Evolutionary conservation across 2,113 vertebrate genomes (phyloP).

Genomic region (Hirundichthys speculiger): DNA sequence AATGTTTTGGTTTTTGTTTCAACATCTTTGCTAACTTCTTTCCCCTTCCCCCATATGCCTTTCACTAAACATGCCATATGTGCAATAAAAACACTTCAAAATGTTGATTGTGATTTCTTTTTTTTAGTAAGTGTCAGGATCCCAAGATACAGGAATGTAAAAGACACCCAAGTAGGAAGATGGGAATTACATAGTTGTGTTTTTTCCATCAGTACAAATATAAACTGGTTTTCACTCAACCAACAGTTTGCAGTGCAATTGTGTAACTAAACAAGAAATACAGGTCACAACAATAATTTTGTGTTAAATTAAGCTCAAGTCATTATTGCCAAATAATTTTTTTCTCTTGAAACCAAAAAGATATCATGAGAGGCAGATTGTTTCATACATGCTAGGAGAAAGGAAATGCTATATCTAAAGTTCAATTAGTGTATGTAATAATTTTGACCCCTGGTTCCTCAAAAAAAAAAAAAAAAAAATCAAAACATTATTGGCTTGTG

Average conservation of each 20-base stretch:
- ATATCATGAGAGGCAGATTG: neutral
- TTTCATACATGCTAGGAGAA: neutral
- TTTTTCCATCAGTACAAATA: neutral
- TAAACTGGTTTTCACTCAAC: too few relatives aligned
- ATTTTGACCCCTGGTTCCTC: too few relatives aligned
- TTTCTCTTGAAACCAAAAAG: too few relatives aligned
- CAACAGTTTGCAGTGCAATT: constrained; percentile 27
- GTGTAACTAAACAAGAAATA: neutral
- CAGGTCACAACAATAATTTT: too few relatives aligned
- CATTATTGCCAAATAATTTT: too few relatives aligned
- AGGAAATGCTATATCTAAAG: too few relatives aligned
- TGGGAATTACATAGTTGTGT: constrained; percentile 18
- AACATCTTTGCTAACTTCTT: constrained; percentile 19
- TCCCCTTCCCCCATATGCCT: constrained; percentile 22
- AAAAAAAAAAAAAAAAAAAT: too few relatives aligned
- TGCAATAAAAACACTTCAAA: constrained; percentile 78
- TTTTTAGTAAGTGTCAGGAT: constrained; percentile 2
- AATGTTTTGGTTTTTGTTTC: constrained; percentile 23
- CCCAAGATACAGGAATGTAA: constrained; percentile 26
- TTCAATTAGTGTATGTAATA: too few relatives aligned
- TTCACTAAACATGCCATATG: constrained; percentile 68
- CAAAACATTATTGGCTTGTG: too few relatives aligned
- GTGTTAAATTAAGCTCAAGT: too few relatives aligned
- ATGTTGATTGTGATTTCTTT: constrained; percentile 16
- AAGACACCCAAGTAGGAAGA: constrained; percentile 25